Evolutionary conservation across 2,888 invertebrate species (phyloP), one percentile per base, ranked within the genome.

Genomic region (Myathropa florea): DNA sequence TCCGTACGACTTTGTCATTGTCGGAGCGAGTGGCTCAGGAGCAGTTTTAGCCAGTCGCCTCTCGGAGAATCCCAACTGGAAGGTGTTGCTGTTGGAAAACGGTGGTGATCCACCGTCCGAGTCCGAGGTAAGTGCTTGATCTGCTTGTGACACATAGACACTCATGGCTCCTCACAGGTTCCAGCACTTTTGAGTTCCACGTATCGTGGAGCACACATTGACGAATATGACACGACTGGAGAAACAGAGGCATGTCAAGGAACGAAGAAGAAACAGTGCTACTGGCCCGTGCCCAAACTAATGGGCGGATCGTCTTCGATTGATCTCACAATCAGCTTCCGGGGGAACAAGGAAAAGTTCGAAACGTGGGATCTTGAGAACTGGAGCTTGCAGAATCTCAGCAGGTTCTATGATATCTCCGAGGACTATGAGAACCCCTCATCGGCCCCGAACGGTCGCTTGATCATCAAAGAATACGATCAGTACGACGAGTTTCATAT

Each of bases 331-430:
- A 79, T 95, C 0, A 95, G 96, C 89, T 90, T 95, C 0, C 92
- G 95, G 6, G 96, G 96, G 0, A 95, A 95, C 91, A 93, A 94
- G 7, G 89, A 90, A 2, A 96, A 96, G 90, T 96, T 94, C 89
- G 94, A 96, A 89, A 90, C 92, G 0, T 96, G 96, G 96, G 96
- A 96, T 0, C 95, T 95, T 89, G 82, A 90, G 0, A 95, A 94
- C 0, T 96, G 96, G 96, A 93, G 96, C 4, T 97, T 95, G 91
- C 94, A 97, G 39, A 95, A 96, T 82, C 94, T 97, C 0, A 91
- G 97, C 65, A 95, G 95, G 0, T 97, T 96, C 91, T 97, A 97
- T 90, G 95, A 95, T 91, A 97, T 97, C 90, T 97, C 97, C 0
- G 94, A 90, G 60, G 89, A 76, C 0, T 88, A 89, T 0, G 88